Evolutionary conservation across 2,113 vertebrate species (phyloP), one percentile per base, ranked within the genome.

Genomic region (Cricetomys ansorgei): DNA sequence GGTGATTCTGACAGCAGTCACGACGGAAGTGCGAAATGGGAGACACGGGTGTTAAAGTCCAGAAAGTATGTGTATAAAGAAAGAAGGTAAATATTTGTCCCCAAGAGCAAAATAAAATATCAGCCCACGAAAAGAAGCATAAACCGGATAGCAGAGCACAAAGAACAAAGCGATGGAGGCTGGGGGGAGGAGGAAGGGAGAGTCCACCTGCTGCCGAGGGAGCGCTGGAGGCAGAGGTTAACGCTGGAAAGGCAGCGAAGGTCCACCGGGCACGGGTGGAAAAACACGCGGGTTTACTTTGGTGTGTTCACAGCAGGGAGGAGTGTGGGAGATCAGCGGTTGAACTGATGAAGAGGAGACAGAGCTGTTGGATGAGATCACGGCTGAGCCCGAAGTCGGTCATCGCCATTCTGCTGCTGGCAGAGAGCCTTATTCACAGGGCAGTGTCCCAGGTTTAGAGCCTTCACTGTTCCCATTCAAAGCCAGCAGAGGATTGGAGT

Each of bases 51-150:
- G 11, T 87, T 65, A 37, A n/a, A 72, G n/a, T n/a, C n/a, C n/a
- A n/a, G 50, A 89, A 83, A 83, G n/a, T 96, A 57, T 29, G 40
- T 88, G 96, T 70, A 75, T 48, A 85, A 69, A 88, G 87, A 89
- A 91, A 94, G 27, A 59, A 23, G 4, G 85, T 85, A 75, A 65
- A 83, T 85, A 29, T 27, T 96, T 91, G 13, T n/a, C 53, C 70
- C 85, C 85, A 27, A 94, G 57, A 88, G 34, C 7, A 43, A 94
- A 88, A 70, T 21, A 45, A 27, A 13, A 72, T 94, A 91, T 87
- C 17, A 92, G 17, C 31, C 72, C 37, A 75, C 70, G 23, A 88
- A 96, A 9, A 73, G 13, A 29, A 79, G 13, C 7, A 43, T 59
- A 89, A 77, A 81, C 67, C 73, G 31, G 76, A 94, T 12, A 86